phyloP scores from a whole-genome alignment of 1,140 invertebrate genomes.

The Vanessa tameamea region DNA sequence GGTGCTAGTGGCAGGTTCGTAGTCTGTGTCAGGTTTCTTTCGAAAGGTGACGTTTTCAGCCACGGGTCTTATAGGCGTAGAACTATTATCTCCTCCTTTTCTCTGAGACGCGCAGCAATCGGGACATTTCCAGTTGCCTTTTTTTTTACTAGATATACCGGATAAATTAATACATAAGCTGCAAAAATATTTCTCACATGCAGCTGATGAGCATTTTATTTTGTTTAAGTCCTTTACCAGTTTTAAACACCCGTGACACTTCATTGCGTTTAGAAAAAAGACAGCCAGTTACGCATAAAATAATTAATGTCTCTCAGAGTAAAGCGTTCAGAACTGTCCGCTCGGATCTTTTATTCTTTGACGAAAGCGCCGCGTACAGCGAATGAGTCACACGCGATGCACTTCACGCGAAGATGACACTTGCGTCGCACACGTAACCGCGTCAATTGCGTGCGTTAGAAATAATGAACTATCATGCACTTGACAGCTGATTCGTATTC shows the following conservation, averaged over 20 bases:
- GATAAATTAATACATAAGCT: conserved; percentile 23
- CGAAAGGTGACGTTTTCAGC: conserved; percentile 19
- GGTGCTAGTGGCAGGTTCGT: conserved; percentile 17
- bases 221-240: conserved; percentile 20
- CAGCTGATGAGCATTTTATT: conserved; percentile 26
- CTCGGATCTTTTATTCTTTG: conserved; percentile 1
- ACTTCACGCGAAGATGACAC: conserved; percentile 9
- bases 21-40: conserved; percentile 20
- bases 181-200: conserved; percentile 25
- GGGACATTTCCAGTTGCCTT: conserved; percentile 20
- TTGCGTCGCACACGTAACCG: conserved; percentile 7
- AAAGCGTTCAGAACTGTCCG: conserved; percentile 14
- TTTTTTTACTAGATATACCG: conserved; percentile 18
- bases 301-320: conserved; percentile 9
- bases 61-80: conserved; percentile 18
- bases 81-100: conserved; percentile 30
- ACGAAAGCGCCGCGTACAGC: conserved; percentile 1
- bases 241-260: conserved; percentile 27
- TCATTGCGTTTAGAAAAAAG: conserved; percentile 20
- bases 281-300: neutral
- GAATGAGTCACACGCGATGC: conserved; percentile 16
- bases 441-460: conserved; percentile 2
- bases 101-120: conserved; percentile 2
- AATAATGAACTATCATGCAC: conserved; percentile 3
- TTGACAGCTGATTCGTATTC: conserved; percentile 15